Conservation (phyloP, 1,140 invertebrate genomes). For the Rhyzopertha dominica region DNA sequence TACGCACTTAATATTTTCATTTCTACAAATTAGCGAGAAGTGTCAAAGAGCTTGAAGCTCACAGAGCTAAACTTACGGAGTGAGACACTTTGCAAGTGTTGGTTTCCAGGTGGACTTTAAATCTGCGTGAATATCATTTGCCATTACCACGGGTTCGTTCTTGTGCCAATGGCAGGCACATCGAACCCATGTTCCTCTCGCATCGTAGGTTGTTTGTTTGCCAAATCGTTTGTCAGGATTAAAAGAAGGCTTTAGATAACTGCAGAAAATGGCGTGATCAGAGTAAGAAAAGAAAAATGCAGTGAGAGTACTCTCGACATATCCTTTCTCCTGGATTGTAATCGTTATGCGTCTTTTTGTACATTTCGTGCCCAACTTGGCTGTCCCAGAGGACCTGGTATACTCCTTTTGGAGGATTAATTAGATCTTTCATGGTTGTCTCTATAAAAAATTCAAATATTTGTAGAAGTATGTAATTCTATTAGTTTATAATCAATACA, state of each 20-base stretch:
- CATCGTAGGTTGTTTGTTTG: conserved; percentile 45
- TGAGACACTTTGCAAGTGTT: conserved; percentile 43
- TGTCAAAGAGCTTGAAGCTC: too few species aligned
- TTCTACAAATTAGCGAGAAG: conserved; percentile 33
- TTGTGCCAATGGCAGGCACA: conserved; percentile 47
- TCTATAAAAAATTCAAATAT: conserved; percentile 26
- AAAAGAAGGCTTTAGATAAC: conserved; percentile 27
- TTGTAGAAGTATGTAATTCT: too few species aligned
- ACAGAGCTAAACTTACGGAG: conserved; percentile 39
- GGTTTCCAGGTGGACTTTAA: conserved; percentile 40
- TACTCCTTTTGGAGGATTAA: conserved; percentile 35
- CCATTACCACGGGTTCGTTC: conserved; percentile 34
- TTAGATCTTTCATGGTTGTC: conserved; percentile 29
- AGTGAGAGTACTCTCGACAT: conserved; percentile 44
- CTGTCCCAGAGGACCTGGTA: conserved; percentile 41
- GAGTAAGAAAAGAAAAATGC: too few species aligned
- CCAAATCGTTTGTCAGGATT: conserved; percentile 41
- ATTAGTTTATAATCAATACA: too few species aligned
- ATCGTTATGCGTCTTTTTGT: conserved; percentile 40
- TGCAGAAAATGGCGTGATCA: conserved; percentile 6
- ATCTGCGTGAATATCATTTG: conserved; percentile 46
- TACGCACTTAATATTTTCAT: conserved; percentile 47
- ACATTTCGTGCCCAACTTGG: conserved; percentile 39
- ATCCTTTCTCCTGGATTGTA: conserved; percentile 45
- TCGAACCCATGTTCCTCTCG: conserved; percentile 45